Conservation (phyloP, 2,888 invertebrate genomes). For the Rotaria magnacalcarata region DNA sequence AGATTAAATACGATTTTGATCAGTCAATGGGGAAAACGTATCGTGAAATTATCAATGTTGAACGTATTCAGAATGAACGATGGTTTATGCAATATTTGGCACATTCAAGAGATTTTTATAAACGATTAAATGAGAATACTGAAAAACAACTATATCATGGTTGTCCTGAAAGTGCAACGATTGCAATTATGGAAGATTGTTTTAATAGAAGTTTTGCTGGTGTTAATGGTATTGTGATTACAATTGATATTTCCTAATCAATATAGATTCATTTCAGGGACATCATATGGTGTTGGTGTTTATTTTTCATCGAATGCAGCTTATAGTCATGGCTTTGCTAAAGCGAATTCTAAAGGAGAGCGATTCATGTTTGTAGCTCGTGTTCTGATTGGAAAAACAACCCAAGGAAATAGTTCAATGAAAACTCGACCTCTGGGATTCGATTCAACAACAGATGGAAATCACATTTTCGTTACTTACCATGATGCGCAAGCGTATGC, state of each 20-base stretch:
- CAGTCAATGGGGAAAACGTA: background rate
- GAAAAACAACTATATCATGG: background rate
- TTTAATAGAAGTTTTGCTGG: conserved; percentile 24
- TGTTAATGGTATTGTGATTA: background rate
- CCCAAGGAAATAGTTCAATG: background rate
- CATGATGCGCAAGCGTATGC: conserved; percentile 22
- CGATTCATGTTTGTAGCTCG: conserved; percentile 14
- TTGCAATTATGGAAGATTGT: background rate
- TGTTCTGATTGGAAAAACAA: conserved; percentile 17
- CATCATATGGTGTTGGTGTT: background rate
- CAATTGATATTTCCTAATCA: too few species aligned
- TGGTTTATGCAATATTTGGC: background rate
- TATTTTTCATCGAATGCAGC: background rate
- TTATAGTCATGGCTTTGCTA: background rate
- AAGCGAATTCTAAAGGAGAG: background rate
- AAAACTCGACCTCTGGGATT: background rate
- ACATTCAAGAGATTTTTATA: background rate
- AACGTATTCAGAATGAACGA: conserved; percentile 12
- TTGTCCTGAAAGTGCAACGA: background rate
- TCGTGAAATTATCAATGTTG: background rate
- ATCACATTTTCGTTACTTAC: background rate
- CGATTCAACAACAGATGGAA: conserved; percentile 4
- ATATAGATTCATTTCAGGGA: background rate
- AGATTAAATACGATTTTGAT: background rate
- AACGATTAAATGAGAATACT: background rate